phyloP scores from a whole-genome alignment of 2,797 vertebrate genomes.

The Sparus aurata region DNA sequence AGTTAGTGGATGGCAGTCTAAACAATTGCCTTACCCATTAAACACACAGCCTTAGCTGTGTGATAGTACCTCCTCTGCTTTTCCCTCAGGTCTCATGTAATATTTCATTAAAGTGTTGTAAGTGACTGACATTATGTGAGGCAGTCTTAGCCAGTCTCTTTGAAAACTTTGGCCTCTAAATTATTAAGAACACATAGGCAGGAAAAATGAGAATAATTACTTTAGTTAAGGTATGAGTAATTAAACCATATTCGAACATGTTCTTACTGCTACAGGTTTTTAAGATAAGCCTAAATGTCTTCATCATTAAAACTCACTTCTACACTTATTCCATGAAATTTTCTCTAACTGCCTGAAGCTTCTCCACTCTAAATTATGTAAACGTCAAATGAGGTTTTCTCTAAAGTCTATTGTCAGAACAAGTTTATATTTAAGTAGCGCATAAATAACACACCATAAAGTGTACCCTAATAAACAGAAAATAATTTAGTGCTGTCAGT shows the following conservation, averaged over 20 bases:
- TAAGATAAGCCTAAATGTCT: constrained; percentile 9
- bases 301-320: constrained; percentile 1
- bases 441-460: constrained; percentile 23
- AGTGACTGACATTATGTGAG: neutral
- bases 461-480: neutral
- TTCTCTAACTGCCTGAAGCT: constrained; percentile 9
- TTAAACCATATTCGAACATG: neutral
- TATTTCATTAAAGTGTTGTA: neutral
- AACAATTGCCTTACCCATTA: constrained; percentile 21
- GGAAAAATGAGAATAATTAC: constrained; percentile 25
- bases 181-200: neutral
- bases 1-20: constrained; percentile 13
- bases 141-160: neutral
- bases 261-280: constrained; percentile 4
- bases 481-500: constrained; percentile 12
- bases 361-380: constrained; percentile 11
- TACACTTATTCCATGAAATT: neutral
- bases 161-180: neutral
- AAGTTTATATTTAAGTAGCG: constrained; percentile 9
- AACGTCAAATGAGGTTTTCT: constrained; percentile 23
- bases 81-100: neutral
- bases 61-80: constrained; percentile 8
- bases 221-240: constrained; percentile 6
- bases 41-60: neutral
- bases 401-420: constrained; percentile 16